Evolutionary conservation across 2,888 invertebrate species (phyloP), one percentile per base, ranked within the genome.

Genomic region (Dermolepida albohirtum): DNA sequence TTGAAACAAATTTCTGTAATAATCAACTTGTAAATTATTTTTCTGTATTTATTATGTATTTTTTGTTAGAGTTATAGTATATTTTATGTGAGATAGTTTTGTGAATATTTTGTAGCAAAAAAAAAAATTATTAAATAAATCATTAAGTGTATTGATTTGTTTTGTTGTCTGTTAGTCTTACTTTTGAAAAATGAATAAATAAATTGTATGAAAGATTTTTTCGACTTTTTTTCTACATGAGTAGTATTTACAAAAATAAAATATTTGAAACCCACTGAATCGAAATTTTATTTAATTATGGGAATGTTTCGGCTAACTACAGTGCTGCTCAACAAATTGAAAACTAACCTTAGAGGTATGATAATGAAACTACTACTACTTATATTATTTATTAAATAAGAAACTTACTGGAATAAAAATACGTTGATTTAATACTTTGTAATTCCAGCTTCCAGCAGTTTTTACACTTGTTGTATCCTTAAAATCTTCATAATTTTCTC

Each of bases 41-140:
- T 78, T 74, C 74, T 76, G 77, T 78, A 78, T 78, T 78, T 78
- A 78, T 78, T 78, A 73, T 73, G 76, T 77, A 73, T 73, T 71
- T 74, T 74, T 69, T 66, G 55, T 69, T 79, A 78, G 78, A 77
- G 73, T 71, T 68, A 55, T 73, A 68, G 68, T 67, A 66, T 70
- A 70, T 69, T 69, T 64, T 72, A 71, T 72, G 69, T 71, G 68
- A 72, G 67, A 72, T 68, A 68, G 69, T 72, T 72, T 62, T 72
- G 73, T 71, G 68, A 70, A 73, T 71, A 73, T 71, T 73, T 73
- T 72, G 71, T 73, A 73, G 71, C 71, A 65, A 64, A 69, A 69
- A 47, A n/a, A 62, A 59, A 64, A 43, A 55, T 65, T 69, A 72
- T 70, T 70, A 70, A 71, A 72, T 64, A 70, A 52, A 66, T 69